These are phyloP conservation scores for Hestina assimilis DNA, from an alignment of 1,140 invertebrate species.

Conservation along the genomic window DNA sequence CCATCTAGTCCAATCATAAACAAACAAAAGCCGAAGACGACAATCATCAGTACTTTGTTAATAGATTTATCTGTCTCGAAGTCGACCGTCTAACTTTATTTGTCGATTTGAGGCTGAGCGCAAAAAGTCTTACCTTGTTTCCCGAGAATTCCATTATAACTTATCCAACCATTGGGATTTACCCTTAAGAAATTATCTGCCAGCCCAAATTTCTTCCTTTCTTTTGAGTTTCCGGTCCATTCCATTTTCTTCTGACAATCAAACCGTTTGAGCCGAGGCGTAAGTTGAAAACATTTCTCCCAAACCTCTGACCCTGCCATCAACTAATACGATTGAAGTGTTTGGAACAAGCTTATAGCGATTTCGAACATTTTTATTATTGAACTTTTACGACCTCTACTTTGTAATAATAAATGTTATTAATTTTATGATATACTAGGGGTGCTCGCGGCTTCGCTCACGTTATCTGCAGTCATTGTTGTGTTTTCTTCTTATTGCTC, in stretches of 20 bases:
- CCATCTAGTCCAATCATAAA: neutral
- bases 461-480: no score
- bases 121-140: conserved; percentile 28
- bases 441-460: no score
- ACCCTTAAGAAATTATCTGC: conserved; percentile 40
- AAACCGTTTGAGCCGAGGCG: conserved; percentile 46
- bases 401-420: neutral
- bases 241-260: conserved; percentile 61
- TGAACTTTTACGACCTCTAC: neutral
- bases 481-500: no score
- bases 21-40: neutral
- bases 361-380: neutral
- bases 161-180: conserved; percentile 32
- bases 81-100: conserved; percentile 14
- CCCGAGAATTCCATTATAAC: conserved; percentile 36
- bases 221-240: conserved; percentile 45
- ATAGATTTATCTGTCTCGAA: conserved; percentile 5
- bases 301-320: conserved; percentile 62
- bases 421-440: no score
- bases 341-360: neutral
- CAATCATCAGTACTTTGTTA: neutral
- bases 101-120: conserved; percentile 10
- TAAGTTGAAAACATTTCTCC: conserved; percentile 52
- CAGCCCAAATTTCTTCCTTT: conserved; percentile 43
- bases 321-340: conserved; percentile 47